Evolutionary conservation across 1,140 invertebrate species (phyloP), one percentile per base, ranked within the genome.

Genomic region (Drosophila miranda): DNA sequence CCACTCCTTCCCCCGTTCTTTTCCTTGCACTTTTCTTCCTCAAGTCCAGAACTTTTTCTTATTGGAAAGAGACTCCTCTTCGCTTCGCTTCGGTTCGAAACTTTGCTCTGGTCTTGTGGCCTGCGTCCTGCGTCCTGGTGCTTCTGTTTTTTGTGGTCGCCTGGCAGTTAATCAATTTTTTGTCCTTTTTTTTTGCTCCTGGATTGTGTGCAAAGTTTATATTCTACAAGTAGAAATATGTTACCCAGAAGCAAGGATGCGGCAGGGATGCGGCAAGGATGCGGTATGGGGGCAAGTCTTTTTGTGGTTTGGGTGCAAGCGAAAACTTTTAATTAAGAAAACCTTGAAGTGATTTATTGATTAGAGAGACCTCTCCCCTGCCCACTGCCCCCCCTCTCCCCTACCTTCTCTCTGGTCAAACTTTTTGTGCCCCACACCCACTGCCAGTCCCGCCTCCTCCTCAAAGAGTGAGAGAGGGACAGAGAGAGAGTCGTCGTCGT

Each of bases 301-400:
- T 68, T 75, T 87, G 74, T 87, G 83, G 82, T 76, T 67, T 69
- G 67, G 70, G 72, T 52, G 56, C 67, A 64, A 75, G 54, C 76
- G 61, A 80, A 87, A 90, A 90, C 52, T 90, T 90, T 90, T 90
- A 90, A 90, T 90, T 90, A 90, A 90, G 89, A 90, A 90, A 90
- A 83, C 89, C 89, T 90, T 90, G 81, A 90, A 89, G 88, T 90
- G 89, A 90, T 90, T 90, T 90, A 90, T 90, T 83, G 89, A 90
- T 90, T 90, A 87, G 76, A 76, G 44, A 38, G 34, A 8, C 4
- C 9, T 11, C 30, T 11, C 3, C 16, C 16, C 16, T 11, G 9
- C 9, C 3, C 16, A 0, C 16, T 11, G 9, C 9, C 11, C 1
- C 11, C 9, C 9, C 9, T 11, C 30, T 1, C 9, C 2, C 3